phyloP scores from a whole-genome alignment of 1,140 invertebrate genomes.

The Hyles vespertilio region DNA sequence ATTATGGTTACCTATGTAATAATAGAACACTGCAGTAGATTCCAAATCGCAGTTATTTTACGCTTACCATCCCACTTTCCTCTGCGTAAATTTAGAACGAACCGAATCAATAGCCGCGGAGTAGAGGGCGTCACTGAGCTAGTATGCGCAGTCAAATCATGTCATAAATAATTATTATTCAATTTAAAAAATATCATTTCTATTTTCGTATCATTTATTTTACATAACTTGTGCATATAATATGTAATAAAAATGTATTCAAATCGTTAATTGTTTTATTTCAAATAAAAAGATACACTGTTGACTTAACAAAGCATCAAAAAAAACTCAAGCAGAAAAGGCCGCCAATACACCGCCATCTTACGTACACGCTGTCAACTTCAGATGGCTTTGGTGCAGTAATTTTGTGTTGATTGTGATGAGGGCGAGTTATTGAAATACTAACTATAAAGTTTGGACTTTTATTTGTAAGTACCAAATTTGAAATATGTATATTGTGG shows the following conservation, averaged over 20 bases:
- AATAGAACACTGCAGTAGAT: constrained; percentile 39
- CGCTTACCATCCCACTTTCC: too few species aligned
- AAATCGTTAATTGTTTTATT: background rate
- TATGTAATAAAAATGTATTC: background rate
- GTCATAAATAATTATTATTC: too few species aligned
- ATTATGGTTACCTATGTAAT: constrained; percentile 38
- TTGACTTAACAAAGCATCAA: constrained; percentile 13
- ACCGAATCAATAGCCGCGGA: constrained; percentile 41
- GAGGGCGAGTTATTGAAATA: constrained; percentile 50
- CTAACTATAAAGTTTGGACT: constrained; percentile 41
- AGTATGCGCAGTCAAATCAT: constrained; percentile 21
- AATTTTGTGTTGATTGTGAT: constrained; percentile 49
- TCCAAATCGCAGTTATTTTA: constrained; percentile 19
- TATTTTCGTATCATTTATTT: background rate
- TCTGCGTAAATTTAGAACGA: constrained; percentile 36
- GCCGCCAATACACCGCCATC: constrained; percentile 53
- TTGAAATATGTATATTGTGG: constrained; percentile 50
- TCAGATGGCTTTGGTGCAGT: constrained; percentile 48
- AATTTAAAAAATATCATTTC: background rate
- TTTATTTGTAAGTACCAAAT: constrained; percentile 56
- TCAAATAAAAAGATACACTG: constrained; percentile 1
- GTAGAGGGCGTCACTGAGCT: constrained; percentile 46
- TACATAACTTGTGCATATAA: background rate
- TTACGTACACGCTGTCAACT: constrained; percentile 61
- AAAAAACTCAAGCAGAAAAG: constrained; percentile 9